These are phyloP conservation scores for Coranthus polyacanthus DNA, from an alignment of 2,797 vertebrate species.

Conservation along the genomic window DNA sequence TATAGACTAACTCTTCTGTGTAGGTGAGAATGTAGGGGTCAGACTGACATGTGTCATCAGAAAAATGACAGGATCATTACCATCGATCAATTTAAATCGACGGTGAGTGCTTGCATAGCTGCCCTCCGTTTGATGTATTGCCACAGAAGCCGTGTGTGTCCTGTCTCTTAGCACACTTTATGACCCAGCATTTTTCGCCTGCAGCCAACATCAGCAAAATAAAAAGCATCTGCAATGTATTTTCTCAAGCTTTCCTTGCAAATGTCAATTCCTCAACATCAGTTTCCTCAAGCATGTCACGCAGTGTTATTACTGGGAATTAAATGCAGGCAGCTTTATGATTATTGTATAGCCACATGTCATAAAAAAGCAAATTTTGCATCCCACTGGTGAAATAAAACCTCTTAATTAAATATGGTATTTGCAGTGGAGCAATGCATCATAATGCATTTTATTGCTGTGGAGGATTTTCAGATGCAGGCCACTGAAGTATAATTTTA, in stretches of 20 bases:
- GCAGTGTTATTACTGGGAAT: conserved; percentile 42
- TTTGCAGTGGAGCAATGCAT: conserved; percentile 42
- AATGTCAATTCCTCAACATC: conserved; percentile 37
- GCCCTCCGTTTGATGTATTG: conserved; percentile 8
- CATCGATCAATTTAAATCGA: conserved; percentile 21
- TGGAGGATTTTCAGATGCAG: conserved; percentile 16
- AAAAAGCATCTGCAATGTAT: conserved; percentile 27
- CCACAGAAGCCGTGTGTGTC: conserved; percentile 7
- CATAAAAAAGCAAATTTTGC: conserved; percentile 39
- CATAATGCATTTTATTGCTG: conserved; percentile 26
- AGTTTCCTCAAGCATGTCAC: conserved; percentile 41
- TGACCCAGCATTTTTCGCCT: conserved; percentile 34
- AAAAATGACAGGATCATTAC: conserved; percentile 12
- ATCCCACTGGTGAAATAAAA: conserved; percentile 33
- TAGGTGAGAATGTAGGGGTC: conserved; percentile 27
- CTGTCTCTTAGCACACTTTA: conserved; percentile 24
- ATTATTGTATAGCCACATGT: conserved; percentile 50
- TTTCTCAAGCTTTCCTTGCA: conserved; percentile 17
- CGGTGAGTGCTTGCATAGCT: background rate
- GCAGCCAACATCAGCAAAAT: conserved; percentile 28
- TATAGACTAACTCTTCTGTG: no score
- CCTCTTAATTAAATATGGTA: conserved; percentile 57
- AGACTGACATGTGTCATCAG: conserved; percentile 9
- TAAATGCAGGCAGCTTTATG: conserved; percentile 57
- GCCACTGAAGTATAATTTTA: background rate